Conservation (phyloP, 2,888 invertebrate genomes). For the Hymenopus coronatus region DNA sequence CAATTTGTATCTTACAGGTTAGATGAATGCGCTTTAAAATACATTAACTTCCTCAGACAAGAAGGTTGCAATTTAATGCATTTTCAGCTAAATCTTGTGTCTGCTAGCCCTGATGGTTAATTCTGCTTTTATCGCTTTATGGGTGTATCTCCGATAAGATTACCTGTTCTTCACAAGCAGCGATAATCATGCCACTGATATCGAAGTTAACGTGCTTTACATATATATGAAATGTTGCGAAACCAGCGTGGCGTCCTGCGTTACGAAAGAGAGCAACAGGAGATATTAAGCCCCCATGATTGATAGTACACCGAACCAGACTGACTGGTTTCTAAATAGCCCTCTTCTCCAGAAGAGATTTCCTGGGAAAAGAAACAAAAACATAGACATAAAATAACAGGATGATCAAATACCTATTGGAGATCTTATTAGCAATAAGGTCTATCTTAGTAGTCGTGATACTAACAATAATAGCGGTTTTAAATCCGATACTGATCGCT, state of each 20-base stretch:
- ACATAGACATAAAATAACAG: too few relatives aligned
- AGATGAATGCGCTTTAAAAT: too few relatives aligned
- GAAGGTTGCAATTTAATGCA: too few relatives aligned
- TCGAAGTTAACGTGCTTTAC: neutral
- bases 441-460: too few relatives aligned
- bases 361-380: neutral
- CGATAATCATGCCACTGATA: neutral
- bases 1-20: too few relatives aligned
- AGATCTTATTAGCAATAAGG: too few relatives aligned
- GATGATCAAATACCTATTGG: too few relatives aligned
- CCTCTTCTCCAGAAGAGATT: neutral
- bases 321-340: neutral
- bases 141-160: neutral
- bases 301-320: neutral
- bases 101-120: too few relatives aligned
- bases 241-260: neutral
- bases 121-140: neutral
- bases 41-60: too few relatives aligned
- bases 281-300: neutral
- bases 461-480: too few relatives aligned
- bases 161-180: neutral
- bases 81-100: too few relatives aligned
- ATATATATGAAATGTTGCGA: neutral
- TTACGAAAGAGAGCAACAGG: neutral
- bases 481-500: too few relatives aligned